Percentiles rank a stretch among this genome's conserved stretches.
Evolutionary conservation across 2,888 invertebrate genomes (phyloP).

Genomic region (Sicus ferrugineus): DNA sequence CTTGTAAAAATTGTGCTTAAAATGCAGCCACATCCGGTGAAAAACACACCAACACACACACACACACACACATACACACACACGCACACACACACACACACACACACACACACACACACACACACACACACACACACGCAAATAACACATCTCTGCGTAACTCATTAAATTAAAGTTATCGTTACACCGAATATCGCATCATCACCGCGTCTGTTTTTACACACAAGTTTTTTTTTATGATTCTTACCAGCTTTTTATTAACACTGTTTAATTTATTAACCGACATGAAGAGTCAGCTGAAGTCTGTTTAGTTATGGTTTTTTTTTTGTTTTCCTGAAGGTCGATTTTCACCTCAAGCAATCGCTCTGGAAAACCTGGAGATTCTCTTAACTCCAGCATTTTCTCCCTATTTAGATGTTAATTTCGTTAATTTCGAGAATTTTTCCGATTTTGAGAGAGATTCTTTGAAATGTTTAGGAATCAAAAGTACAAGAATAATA

Average conservation of each 20-base stretch:
- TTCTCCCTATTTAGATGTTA: too few relatives aligned
- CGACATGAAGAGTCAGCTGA: too few relatives aligned
- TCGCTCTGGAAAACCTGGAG: neutral
- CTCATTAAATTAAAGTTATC: neutral
- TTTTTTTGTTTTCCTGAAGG: neutral
- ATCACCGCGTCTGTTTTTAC: neutral
- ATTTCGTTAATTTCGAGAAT: neutral
- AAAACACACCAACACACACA: neutral
- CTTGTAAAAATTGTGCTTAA: too few relatives aligned
- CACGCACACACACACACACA: neutral
- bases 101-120: neutral
- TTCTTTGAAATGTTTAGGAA: too few relatives aligned
- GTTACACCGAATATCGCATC: neutral
- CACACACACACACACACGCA: neutral
- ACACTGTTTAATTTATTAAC: too few relatives aligned
- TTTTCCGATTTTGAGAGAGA: too few relatives aligned
- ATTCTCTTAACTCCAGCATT: neutral
- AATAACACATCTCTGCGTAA: neutral
- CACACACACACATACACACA: neutral
- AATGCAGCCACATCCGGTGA: neutral
- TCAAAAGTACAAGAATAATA: too few relatives aligned
- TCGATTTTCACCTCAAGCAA: neutral
- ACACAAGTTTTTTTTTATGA: neutral
- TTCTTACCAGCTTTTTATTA: too few relatives aligned
- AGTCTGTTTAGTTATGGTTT: too few relatives aligned